phyloP scores from a whole-genome alignment of 2,888 invertebrate genomes.

The Eilema griseolum region DNA sequence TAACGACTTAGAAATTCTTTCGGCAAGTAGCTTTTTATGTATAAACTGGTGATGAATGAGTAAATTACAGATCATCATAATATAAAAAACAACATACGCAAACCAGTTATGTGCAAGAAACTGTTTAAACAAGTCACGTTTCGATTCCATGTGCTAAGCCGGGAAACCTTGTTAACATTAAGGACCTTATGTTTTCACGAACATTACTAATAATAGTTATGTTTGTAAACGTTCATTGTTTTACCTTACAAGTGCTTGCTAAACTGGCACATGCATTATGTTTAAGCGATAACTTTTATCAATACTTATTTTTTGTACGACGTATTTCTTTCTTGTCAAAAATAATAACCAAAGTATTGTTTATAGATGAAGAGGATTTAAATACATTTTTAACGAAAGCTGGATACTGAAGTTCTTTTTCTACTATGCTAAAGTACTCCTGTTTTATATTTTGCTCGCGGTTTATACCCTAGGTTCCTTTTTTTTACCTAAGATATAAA shows the following conservation, averaged over 20 bases:
- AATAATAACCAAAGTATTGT: neutral
- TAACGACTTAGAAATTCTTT: too few relatives aligned
- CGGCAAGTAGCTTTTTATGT: too few relatives aligned
- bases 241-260: conserved; percentile 19
- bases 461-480: too few relatives aligned
- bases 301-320: neutral
- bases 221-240: conserved; percentile 15
- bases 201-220: neutral
- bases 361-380: neutral
- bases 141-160: neutral
- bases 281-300: conserved; percentile 1
- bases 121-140: neutral
- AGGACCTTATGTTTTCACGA: conserved; percentile 8
- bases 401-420: neutral
- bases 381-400: neutral
- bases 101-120: neutral
- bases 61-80: neutral
- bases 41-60: neutral
- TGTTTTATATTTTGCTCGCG: neutral
- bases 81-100: neutral
- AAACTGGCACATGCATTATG: conserved; percentile 8
- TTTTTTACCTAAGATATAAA: too few relatives aligned
- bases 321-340: neutral
- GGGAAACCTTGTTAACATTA: neutral
- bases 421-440: neutral